phyloP scores from a whole-genome alignment of 2,888 invertebrate species.

The Euplagia quadripunctaria region DNA sequence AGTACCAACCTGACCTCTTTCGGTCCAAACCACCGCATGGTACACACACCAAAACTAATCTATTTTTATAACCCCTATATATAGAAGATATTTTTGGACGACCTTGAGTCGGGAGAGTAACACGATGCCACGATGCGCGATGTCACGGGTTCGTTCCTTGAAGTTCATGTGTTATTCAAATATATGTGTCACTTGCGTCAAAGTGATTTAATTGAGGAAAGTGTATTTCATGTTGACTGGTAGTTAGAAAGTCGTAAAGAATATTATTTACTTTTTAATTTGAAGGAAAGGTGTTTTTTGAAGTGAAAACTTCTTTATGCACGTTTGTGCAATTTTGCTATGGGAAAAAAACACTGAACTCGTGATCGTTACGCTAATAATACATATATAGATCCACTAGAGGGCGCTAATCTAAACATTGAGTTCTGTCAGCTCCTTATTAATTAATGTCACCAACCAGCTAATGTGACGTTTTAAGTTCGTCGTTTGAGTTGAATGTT shows the following conservation, averaged over 20 bases:
- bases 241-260: neutral
- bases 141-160: slow-evolving; percentile 19
- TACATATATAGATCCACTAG: too few relatives aligned
- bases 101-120: slow-evolving; percentile 30
- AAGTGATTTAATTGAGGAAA: neutral
- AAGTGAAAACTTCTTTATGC: too few relatives aligned
- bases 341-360: too few relatives aligned
- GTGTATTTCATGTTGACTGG: neutral
- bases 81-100: slow-evolving; percentile 34
- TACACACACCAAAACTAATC: slow-evolving; percentile 17
- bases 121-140: slow-evolving; percentile 4
- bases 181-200: slow-evolving; percentile 28
- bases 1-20: slow-evolving; percentile 8
- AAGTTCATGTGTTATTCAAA: slow-evolving; percentile 36
- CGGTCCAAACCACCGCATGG: neutral
- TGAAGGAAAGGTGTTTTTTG: neutral
- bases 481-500: too few relatives aligned
- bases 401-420: too few relatives aligned
- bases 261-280: slow-evolving; percentile 2
- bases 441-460: too few relatives aligned
- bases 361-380: too few relatives aligned
- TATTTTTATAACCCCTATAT: slow-evolving; percentile 37
- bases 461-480: too few relatives aligned
- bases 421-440: too few relatives aligned
- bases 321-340: too few relatives aligned